phyloP scores from a whole-genome alignment of 2,113 vertebrate species.

The Vanacampus margaritifer region DNA sequence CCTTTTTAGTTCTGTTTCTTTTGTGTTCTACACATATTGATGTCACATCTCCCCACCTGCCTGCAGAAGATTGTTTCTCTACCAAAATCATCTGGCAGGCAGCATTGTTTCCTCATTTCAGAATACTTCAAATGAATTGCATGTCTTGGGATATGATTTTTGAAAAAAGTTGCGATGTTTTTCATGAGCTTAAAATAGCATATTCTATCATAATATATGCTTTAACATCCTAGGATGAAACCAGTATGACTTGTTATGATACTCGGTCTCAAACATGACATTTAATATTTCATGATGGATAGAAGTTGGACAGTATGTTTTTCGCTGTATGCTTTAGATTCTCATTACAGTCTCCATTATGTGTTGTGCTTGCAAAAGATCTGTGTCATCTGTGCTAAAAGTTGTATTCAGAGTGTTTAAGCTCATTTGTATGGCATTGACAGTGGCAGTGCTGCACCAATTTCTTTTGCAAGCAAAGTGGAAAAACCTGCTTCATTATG shows the following conservation, averaged over 20 bases:
- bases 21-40: not conserved
- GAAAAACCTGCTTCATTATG: too few species aligned
- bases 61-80: conserved; percentile 12
- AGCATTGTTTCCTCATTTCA: conserved; percentile 30
- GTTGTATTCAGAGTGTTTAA: not conserved
- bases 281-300: not conserved
- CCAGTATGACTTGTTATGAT: not conserved
- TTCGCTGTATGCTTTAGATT: not conserved
- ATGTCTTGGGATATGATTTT: conserved; percentile 23
- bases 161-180: not conserved
- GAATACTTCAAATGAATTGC: conserved; percentile 51
- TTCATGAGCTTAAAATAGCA: not conserved
- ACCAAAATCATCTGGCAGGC: conserved; percentile 23
- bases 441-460: too few species aligned
- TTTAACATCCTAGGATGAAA: not conserved
- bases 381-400: not conserved
- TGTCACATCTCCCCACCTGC: not conserved
- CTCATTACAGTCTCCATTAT: not conserved
- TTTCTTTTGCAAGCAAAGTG: too few species aligned
- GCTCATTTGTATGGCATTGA: too few species aligned
- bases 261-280: not conserved
- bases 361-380: not conserved
- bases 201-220: not conserved
- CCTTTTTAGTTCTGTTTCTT: conserved; percentile 26
- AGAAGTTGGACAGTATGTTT: not conserved